phyloP scores from a whole-genome alignment of 2,888 invertebrate species.

The Philaethria dido region DNA sequence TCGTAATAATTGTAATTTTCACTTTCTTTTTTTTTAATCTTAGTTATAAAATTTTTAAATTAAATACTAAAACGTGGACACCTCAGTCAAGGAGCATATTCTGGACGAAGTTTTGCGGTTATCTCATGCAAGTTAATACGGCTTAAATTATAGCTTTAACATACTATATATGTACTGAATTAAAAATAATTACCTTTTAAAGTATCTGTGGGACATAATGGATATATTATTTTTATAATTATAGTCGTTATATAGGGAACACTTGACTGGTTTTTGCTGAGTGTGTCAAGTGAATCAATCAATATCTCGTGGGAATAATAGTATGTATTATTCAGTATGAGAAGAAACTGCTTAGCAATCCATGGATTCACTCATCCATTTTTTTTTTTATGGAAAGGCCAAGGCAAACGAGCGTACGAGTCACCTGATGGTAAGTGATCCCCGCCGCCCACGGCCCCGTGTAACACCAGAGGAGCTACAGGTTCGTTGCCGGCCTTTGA shows the following conservation, averaged over 20 bases:
- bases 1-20: no score
- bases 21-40: no score
- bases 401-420: no score
- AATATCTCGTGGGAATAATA: neutral
- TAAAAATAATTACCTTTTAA: slow-evolving; percentile 24
- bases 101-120: slow-evolving; percentile 46
- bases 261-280: neutral
- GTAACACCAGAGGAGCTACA: no score
- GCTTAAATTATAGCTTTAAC: slow-evolving; percentile 51
- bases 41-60: neutral
- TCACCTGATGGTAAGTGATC: no score
- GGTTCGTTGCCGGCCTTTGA: no score
- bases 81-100: slow-evolving; percentile 12
- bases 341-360: no score
- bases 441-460: no score
- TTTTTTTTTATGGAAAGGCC: no score
- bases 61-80: slow-evolving; percentile 15
- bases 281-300: neutral
- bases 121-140: slow-evolving; percentile 45
- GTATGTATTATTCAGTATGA: no score
- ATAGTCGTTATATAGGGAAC: no score
- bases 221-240: slow-evolving; percentile 13
- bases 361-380: no score
- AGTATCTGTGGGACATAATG: slow-evolving; percentile 6
- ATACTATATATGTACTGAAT: slow-evolving; percentile 41